phyloP scores from a whole-genome alignment of 1,140 invertebrate genomes.

The Drosophila carrolli region DNA sequence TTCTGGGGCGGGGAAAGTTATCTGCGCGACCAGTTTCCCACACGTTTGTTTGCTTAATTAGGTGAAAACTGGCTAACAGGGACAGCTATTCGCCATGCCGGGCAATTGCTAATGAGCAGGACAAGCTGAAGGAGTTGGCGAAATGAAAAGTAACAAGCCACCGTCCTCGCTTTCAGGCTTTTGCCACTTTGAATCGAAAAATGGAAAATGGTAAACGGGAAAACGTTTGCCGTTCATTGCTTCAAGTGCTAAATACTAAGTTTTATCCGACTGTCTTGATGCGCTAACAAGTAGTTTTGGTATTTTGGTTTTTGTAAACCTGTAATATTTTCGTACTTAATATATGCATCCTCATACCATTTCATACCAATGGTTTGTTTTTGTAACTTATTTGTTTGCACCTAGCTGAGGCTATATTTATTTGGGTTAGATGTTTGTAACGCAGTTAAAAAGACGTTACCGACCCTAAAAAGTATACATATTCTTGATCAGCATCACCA shows the following conservation, averaged over 20 bases:
- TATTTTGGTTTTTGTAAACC: neutral
- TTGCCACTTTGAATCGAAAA: constrained; percentile 46
- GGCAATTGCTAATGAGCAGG: constrained; percentile 75
- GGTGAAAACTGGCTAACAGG: constrained; percentile 77
- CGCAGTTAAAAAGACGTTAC: no score
- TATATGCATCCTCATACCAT: no score
- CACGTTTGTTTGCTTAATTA: constrained; percentile 82
- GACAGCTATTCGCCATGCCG: constrained; percentile 57
- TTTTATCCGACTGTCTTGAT: constrained; percentile 40
- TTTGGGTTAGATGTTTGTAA: no score
- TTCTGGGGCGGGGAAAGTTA: constrained; percentile 65
- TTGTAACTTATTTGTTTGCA: no score
- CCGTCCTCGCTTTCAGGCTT: constrained; percentile 62
- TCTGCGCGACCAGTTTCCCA: constrained; percentile 68
- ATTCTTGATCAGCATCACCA: no score
- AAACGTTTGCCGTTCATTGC: constrained; percentile 54
- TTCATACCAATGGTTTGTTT: no score
- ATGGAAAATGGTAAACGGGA: constrained; percentile 53
- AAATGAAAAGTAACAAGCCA: constrained; percentile 77
- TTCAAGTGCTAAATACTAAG: constrained; percentile 71
- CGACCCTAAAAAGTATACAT: no score
- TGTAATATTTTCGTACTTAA: no score
- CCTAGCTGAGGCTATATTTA: no score
- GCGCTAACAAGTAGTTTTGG: constrained; percentile 25
- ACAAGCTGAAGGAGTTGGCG: constrained; percentile 71